These are phyloP conservation scores for Cossypha heuglini DNA, from an alignment of 2,797 vertebrate species.

Conservation along the genomic window DNA sequence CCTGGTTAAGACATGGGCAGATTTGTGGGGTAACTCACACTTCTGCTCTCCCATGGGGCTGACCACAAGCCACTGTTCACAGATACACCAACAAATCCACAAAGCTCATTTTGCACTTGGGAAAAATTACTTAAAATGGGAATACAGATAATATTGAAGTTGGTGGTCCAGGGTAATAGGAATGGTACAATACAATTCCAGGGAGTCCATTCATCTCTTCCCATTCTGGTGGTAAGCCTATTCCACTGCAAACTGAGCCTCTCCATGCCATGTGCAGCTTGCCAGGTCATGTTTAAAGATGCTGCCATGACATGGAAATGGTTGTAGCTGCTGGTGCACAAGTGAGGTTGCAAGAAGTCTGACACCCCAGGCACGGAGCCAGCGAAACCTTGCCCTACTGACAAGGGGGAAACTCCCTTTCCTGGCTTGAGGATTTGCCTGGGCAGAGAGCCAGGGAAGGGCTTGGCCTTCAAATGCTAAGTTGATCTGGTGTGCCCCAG, in stretches of 20 bases:
- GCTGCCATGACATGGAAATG: not conserved
- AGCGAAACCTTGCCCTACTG: not conserved
- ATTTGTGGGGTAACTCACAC: not conserved
- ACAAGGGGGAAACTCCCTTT: not conserved
- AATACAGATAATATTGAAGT: not conserved
- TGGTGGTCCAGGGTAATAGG: not conserved
- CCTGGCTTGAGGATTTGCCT: not conserved
- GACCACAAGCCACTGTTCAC: not conserved
- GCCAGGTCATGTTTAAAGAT: not conserved
- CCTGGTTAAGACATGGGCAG: not conserved
- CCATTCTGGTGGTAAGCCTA: not conserved
- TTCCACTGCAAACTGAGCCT: not conserved
- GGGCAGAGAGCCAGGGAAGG: not conserved
- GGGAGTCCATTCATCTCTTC: not conserved
- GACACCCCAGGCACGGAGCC: not conserved
- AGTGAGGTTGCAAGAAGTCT: not conserved
- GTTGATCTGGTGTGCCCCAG: not conserved
- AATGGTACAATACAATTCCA: accelerated
- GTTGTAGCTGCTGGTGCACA: not conserved
- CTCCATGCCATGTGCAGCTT: not conserved
- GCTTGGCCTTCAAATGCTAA: not conserved
- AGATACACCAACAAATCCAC: not conserved
- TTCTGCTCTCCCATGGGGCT: not conserved
- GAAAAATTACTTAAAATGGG: not conserved
- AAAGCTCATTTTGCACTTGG: not conserved